These are phyloP conservation scores for Trididemnum clinides DNA, from an alignment of 23 tunicate genomes.

Conservation along the genomic window DNA sequence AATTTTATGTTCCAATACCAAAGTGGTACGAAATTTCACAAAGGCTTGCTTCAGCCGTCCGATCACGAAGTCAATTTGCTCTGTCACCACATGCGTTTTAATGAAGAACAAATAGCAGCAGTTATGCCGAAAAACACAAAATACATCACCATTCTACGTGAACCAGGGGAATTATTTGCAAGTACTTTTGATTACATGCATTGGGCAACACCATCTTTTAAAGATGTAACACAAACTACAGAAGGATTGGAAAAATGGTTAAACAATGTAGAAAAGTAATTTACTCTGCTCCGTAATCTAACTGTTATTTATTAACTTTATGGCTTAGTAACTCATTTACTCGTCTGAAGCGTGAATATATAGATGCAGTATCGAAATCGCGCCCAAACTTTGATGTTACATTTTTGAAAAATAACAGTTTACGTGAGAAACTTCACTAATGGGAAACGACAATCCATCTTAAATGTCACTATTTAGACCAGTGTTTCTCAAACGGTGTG, in stretches of 20 bases:
- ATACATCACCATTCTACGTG: conserved; percentile 50
- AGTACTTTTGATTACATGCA: conserved; percentile 54
- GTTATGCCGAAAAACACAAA: conserved; percentile 43
- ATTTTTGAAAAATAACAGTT: too few relatives aligned
- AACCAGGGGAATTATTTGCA: conserved; percentile 47
- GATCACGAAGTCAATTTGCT: conserved; percentile 29
- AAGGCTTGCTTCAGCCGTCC: conserved; percentile 13
- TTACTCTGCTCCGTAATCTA: too few relatives aligned
- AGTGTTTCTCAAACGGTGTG: too few relatives aligned
- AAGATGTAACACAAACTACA: conserved; percentile 20
- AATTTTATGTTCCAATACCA: conserved; percentile 54
- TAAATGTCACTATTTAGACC: too few relatives aligned
- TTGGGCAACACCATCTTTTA: conserved; percentile 13
- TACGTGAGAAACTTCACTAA: too few relatives aligned
- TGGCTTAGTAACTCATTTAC: too few relatives aligned
- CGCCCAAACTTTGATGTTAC: too few relatives aligned
- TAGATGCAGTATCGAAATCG: too few relatives aligned
- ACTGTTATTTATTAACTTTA: too few relatives aligned
- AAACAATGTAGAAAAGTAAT: conserved; percentile 21
- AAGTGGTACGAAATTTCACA: conserved; percentile 40
- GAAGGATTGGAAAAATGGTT: conserved; percentile 7
- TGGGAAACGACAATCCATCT: too few relatives aligned
- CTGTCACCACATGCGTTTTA: conserved; percentile 66
- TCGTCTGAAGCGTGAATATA: too few relatives aligned
- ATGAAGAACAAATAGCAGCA: conserved; percentile 3